Base-by-base conservation (phyloP, 1,140 invertebrate genomes). In the Bombus difficillimus region DNA sequence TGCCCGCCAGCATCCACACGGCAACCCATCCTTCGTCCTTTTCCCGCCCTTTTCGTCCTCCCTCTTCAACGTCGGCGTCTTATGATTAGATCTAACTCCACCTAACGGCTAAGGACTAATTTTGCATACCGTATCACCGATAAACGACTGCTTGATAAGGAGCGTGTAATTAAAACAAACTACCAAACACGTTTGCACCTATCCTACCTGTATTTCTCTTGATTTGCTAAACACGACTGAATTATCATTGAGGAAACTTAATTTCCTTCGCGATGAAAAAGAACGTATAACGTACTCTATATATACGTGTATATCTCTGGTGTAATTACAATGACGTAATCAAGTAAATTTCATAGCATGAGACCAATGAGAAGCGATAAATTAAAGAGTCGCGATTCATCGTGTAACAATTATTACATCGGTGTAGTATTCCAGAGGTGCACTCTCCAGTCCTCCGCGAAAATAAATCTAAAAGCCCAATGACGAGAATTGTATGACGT, bases 1-100 rank as follows among this genome's bases (percentile, higher is more conserved):
- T 62, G 71, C 41, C 68, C 80, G 34, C 37, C 78, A 68, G 78
- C 78, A 82, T 68, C 86, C 74, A 41, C 59, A 68, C 57, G 47
- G 34, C 41, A 13, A 28, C 53, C 76, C 47, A 76, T 81, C 76
- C 57, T 80, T 81, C 75, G 57, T 86, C 69, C 86, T 71, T 83
- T 88, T 77, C 82, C 53, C 5, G 8, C 66, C 28, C 74, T 41
- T 75, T 73, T 76, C 66, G 32, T 75, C n/a, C n/a, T 5, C 1
- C 25, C 39, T 13, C 25, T 15, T n/a, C 64, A 15, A 32, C 32
- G 15, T 66, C 71, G 53, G 18, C 66, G 43, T 90, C 90, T 90
- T 89, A 86, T 34, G 77, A 83, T 75, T 57, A 75, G 74, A 81
- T 81, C 43, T 73, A 68, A 66, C 12, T 32, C 57, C 6, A n/a